Evolutionary conservation across 2,888 invertebrate species (phyloP), one percentile per base, ranked within the genome.

Genomic region (Phortica magna): DNA sequence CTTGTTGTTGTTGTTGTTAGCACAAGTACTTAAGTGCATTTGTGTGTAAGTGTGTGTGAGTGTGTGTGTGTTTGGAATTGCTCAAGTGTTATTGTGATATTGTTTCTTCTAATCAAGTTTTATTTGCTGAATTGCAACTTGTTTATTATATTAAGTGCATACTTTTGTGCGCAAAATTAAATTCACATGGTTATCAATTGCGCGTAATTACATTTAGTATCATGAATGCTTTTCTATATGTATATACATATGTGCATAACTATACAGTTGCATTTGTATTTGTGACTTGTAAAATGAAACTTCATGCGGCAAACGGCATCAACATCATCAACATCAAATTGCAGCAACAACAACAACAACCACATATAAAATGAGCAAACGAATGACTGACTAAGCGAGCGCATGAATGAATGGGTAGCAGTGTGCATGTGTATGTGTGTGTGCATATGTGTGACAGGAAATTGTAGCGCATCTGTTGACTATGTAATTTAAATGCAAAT

Each of bases 401-500:
- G 48, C 7, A 31, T 31, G 31, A 31, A 31, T 31, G 31, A 31
- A 31, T 31, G 31, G 5, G 48, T 6, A 48, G 2, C 2, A 48
- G 48, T 12, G 48, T 6, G 7, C 3, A 48, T 12, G 48, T 2
- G 2, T 48, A 14, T 1, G 1, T 12, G 7, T 12, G 3, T 48
- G 48, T 12, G 48, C 2, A 2, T 12, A 7, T 2, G 48, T 0
- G 48, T 14, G 48, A 2, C 14, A 7, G 48, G 4, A 12, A 48
- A 48, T 48, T 48, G 48, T 14, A 10, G 61, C n/a, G 14, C 55
- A 55, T 48, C 55, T 71, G 55, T 53, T 71, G 55, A 55, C 55
- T 55, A 31, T 39, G 55, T 71, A 55, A 71, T 71, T 71, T 53
- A 55, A 71, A 71, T 71, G 70, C 42, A 71, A 71, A 53, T 71